Conservation (phyloP, 2,888 invertebrate genomes). For the Lissocephala sabroskyi region DNA sequence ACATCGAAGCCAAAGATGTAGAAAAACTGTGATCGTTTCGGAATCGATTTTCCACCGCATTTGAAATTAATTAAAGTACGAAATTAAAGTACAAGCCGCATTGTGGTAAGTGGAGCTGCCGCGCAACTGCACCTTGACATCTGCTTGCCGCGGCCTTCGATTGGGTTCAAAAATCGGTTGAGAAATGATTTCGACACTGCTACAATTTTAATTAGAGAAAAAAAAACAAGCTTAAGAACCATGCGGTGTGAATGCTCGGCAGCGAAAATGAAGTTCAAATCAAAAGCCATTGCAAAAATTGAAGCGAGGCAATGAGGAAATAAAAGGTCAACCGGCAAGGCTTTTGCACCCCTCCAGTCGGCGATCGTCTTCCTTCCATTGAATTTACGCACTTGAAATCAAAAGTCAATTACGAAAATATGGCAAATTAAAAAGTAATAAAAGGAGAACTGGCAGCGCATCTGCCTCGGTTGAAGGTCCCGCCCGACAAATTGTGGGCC, state of each 20-base stretch:
- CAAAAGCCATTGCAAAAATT: not conserved
- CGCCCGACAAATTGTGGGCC: conserved; percentile 11
- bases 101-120: no score
- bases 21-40: conserved; percentile 19
- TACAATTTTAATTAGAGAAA: conserved; percentile 44
- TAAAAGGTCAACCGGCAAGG: conserved; percentile 44
- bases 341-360: no score
- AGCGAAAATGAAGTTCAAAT: no score
- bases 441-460: conserved; percentile 24
- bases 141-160: conserved; percentile 10
- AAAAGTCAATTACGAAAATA: conserved; percentile 55
- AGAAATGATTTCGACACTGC: conserved; percentile 13
- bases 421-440: no score
- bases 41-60: conserved; percentile 25
- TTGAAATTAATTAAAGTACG: conserved; percentile 19
- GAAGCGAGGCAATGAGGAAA: conserved; percentile 17
- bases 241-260: no score
- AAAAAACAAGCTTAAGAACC: no score
- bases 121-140: conserved; percentile 23
- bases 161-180: conserved; percentile 3
- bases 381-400: conserved; percentile 15
- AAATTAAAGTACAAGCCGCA: conserved; percentile 40
- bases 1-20: no score
- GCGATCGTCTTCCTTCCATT: no score
- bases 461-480: conserved; percentile 46